Conservation (phyloP, 1,140 invertebrate species). For the Temnothorax longispinosus region DNA sequence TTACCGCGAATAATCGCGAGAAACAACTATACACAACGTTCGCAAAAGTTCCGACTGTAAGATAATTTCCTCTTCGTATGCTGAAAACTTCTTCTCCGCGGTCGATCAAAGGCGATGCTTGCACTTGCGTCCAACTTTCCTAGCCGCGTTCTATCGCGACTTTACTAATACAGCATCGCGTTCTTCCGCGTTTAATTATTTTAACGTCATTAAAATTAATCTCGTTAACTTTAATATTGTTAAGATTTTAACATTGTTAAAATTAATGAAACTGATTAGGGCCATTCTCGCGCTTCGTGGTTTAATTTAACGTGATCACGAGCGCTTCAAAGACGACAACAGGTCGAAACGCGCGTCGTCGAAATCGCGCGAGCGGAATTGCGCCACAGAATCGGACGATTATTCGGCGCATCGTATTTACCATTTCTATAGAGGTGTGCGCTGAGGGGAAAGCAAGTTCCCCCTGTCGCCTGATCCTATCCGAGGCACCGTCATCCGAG, state of each 20-base stretch:
- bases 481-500: background rate
- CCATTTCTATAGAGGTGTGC: constrained; percentile 49
- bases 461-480: background rate
- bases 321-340: background rate
- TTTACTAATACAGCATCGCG: background rate
- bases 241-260: background rate
- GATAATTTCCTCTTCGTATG: constrained; percentile 31
- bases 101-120: constrained; percentile 10
- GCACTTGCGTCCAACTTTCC: background rate
- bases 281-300: background rate
- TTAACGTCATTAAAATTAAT: background rate
- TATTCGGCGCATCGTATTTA: constrained; percentile 50
- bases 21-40: background rate
- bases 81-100: constrained; percentile 1
- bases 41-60: constrained; percentile 23
- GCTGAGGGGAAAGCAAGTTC: constrained; percentile 15
- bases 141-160: background rate
- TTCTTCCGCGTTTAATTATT: background rate
- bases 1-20: background rate
- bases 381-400: constrained; percentile 24
- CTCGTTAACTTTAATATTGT: background rate
- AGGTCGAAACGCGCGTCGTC: background rate
- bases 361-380: constrained; percentile 11
- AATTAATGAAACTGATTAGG: background rate
- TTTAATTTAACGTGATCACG: background rate